phyloP scores from a whole-genome alignment of 2,113 vertebrate genomes.

The Sebastes schlegelii region DNA sequence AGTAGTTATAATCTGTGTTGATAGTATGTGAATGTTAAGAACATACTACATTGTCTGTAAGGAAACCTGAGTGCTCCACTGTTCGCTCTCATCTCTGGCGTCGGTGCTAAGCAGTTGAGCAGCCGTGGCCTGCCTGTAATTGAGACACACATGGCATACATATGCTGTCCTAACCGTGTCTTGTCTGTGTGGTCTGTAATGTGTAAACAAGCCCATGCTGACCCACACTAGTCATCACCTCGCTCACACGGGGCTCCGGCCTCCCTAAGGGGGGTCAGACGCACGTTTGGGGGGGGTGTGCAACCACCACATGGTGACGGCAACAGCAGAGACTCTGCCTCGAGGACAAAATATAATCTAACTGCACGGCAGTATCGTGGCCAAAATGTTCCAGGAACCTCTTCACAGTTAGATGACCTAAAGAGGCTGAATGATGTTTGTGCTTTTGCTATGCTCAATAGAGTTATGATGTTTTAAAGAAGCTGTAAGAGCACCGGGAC shows the following conservation, averaged over 20 bases:
- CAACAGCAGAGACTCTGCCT: conserved; percentile 30
- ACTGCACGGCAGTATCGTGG: background rate
- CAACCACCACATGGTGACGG: conserved; percentile 55
- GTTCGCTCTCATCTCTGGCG: conserved; percentile 39
- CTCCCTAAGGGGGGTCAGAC: conserved; percentile 50
- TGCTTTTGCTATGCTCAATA: conserved; percentile 25
- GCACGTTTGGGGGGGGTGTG: conserved; percentile 25
- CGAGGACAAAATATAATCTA: background rate
- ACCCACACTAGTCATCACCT: conserved; percentile 77
- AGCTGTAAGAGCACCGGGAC: conserved; percentile 12
- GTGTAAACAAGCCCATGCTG: conserved; percentile 79
- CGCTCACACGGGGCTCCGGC: conserved; percentile 53
- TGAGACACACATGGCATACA: conserved; percentile 80
- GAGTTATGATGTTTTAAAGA: conserved; percentile 60
- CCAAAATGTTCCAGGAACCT: background rate
- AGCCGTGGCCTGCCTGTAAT: conserved; percentile 61
- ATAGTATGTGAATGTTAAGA: background rate
- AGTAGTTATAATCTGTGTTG: background rate
- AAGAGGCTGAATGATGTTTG: conserved; percentile 21
- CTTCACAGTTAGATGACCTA: conserved; percentile 1
- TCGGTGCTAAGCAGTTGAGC: conserved; percentile 56
- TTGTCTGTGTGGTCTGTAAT: conserved; percentile 80
- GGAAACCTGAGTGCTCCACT: conserved; percentile 14
- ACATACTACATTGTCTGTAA: conserved; percentile 23
- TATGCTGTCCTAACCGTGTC: conserved; percentile 71